Base-by-base conservation (phyloP, 2,113 vertebrate species). In the Spilogale gracilis region DNA sequence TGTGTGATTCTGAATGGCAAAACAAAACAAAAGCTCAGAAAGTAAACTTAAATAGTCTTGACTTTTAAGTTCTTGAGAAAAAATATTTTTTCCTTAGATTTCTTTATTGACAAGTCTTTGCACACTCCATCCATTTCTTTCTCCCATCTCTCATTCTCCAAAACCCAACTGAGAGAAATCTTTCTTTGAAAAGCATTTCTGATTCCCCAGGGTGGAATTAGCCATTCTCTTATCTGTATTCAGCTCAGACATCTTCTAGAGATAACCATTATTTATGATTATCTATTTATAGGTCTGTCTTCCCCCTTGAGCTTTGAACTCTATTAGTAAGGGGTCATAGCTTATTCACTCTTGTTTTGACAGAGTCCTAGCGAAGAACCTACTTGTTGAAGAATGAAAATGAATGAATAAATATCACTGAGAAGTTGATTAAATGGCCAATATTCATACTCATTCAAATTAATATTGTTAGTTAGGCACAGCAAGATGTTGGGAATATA, bases 61-160 rank as follows among this genome's bases (percentile, higher is more conserved):
- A 81, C 43, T 74, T 94, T 58, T 85, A 71, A 48, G 18, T 65
- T 91, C 9, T 65, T 97, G 74, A 94, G 60, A 89, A 60, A 88
- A 96, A 60, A 63, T 0, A n/a, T 58, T 69, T 65, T 80, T 85
- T 83, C 32, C 23, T 82, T 18, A 61, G 43, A 61, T 85, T 90
- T 94, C 56, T 91, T 93, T 91, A 79, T 23, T 83, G 43, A 90
- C 84, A 32, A 91, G 2, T 85, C 58, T 90, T 91, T 82, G 27
- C 17, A 56, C 17, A 52, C 12, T 69, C 20, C 27, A 86, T 60
- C 43, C 2, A 0, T 65, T 89, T 91, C 25, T 79, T 80, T 69
- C n/a, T 25, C 73, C 91, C 48, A 18, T 21, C 4, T 89, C 60
- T 89, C 52, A 6, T 76, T 80, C 67, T 74, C 76, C 30, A 86